Evolutionary conservation across 1,140 invertebrate genomes (phyloP).

Genomic region (Drosophila rhopaloa): DNA sequence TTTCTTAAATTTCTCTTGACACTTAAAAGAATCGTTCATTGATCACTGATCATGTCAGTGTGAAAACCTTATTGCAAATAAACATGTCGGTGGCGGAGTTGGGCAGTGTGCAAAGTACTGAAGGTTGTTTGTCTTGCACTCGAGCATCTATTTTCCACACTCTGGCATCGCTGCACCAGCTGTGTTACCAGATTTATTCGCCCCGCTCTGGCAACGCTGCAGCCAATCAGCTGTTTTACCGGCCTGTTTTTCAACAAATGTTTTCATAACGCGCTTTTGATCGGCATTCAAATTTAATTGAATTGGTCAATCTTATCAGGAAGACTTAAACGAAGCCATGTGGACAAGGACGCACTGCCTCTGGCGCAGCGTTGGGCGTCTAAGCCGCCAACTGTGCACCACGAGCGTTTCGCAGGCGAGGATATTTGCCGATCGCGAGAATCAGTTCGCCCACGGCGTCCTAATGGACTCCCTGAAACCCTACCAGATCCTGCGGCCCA

Average conservation of each 20-base stretch:
- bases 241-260: not conserved
- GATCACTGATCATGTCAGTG: too few relatives aligned
- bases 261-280: conserved; percentile 22
- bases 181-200: too few relatives aligned
- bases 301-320: not conserved
- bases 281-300: not conserved
- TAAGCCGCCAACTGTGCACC: conserved; percentile 23
- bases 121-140: too few relatives aligned
- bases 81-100: too few relatives aligned
- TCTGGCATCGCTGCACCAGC: too few relatives aligned
- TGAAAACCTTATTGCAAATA: too few relatives aligned
- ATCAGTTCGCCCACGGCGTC: conserved; percentile 75
- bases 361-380: conserved; percentile 10
- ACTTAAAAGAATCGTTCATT: too few relatives aligned
- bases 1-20: too few relatives aligned
- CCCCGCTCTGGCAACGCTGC: conserved; percentile 1
- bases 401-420: conserved; percentile 15
- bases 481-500: conserved; percentile 60
- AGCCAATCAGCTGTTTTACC: conserved; percentile 3
- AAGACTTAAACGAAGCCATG: not conserved
- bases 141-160: too few relatives aligned
- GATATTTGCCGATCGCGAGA: conserved; percentile 72
- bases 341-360: conserved; percentile 33
- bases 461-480: conserved; percentile 69
- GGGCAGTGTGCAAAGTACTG: too few relatives aligned